Evolutionary conservation across 2,113 vertebrate species (phyloP).

Genomic region (Sinocyclocheilus anophthalmus): DNA sequence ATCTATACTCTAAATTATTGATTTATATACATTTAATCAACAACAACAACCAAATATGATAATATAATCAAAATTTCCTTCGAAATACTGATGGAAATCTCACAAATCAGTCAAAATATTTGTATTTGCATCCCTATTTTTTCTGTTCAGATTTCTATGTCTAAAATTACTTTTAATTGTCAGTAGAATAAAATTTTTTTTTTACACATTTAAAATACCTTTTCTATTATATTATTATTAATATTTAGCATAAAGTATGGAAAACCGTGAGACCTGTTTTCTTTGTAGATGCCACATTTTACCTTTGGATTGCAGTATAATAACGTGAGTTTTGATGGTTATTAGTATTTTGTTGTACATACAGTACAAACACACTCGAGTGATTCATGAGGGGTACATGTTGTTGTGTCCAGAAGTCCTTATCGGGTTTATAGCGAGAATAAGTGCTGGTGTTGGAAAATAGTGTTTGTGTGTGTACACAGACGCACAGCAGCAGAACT

Average conservation of each 20-base stretch:
- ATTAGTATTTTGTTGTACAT: background rate
- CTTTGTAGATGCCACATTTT: background rate
- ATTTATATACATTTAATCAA: too few species aligned
- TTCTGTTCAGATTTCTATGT: background rate
- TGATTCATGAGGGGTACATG: background rate
- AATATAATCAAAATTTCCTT: background rate
- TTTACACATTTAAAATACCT: background rate
- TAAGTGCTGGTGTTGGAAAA: background rate
- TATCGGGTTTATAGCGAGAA: background rate
- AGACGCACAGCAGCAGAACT: background rate
- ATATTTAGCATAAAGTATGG: background rate
- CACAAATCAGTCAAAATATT: background rate
- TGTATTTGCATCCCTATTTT: background rate
- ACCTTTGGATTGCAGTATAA: background rate
- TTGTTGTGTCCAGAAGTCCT: background rate
- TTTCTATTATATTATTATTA: background rate
- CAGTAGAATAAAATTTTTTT: background rate
- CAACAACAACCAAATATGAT: too few species aligned
- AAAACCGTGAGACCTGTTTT: background rate
- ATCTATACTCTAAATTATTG: too few species aligned
- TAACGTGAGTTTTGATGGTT: background rate
- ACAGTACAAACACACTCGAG: background rate
- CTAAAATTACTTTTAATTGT: background rate
- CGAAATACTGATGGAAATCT: background rate
- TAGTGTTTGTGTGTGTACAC: background rate